Percentiles rank a stretch among this genome's conserved stretches.
These are phyloP conservation scores for Variabilichromis moorii DNA, from an alignment of 2,113 vertebrate species.

Conservation along the genomic window DNA sequence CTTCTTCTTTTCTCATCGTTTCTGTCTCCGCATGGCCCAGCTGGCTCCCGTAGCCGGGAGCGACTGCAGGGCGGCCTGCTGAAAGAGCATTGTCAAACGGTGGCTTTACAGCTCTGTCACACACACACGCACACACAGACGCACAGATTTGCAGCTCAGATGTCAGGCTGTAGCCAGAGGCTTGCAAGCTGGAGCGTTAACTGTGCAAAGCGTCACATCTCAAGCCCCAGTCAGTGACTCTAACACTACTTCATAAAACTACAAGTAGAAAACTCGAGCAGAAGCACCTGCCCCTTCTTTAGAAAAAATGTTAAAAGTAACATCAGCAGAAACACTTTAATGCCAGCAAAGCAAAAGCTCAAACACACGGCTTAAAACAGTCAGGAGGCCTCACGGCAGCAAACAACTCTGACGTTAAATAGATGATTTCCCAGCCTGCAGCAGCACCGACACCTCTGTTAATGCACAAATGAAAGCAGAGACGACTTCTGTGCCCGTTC, in stretches of 20 bases:
- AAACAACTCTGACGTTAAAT: conserved; percentile 2
- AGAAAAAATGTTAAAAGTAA: conserved; percentile 20
- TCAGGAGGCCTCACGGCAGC: conserved; percentile 28
- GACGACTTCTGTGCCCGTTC: neutral
- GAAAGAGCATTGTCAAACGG: conserved; percentile 71
- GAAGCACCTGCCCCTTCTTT: conserved; percentile 49
- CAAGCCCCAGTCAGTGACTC: conserved; percentile 54
- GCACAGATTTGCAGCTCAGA: conserved; percentile 65
- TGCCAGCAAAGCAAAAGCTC: conserved; percentile 21
- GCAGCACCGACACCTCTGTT: conserved; percentile 21
- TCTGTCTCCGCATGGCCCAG: conserved; percentile 57
- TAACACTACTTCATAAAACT: conserved; percentile 54
- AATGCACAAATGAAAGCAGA: conserved; percentile 1
- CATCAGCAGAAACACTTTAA: conserved; percentile 43
- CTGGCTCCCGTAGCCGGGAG: conserved; percentile 70
- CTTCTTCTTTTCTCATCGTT: neutral
- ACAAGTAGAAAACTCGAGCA: conserved; percentile 21
- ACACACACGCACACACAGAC: conserved; percentile 18
- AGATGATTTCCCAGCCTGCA: conserved; percentile 28
- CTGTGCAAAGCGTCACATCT: conserved; percentile 63
- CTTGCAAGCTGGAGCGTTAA: conserved; percentile 71
- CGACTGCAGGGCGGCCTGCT: conserved; percentile 66
- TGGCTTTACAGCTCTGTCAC: conserved; percentile 68
- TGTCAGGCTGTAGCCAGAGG: conserved; percentile 68
- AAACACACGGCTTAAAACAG: conserved; percentile 1